Percentiles rank a stretch among this genome's conserved stretches.
Evolutionary conservation across 2,113 vertebrate species (phyloP).

Genomic region (Synchiropus splendidus): DNA sequence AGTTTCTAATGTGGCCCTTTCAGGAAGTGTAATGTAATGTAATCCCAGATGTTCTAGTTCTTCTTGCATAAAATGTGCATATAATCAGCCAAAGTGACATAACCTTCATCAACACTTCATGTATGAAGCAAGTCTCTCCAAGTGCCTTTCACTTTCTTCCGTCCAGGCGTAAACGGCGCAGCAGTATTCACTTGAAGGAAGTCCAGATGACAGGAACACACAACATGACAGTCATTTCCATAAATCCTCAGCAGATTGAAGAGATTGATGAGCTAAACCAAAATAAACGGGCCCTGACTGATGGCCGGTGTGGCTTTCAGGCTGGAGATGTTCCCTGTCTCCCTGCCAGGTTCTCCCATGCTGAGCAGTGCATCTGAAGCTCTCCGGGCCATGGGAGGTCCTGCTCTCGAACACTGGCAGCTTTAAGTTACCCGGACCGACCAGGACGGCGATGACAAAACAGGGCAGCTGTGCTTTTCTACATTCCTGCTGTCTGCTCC

Average conservation of each 20-base stretch:
- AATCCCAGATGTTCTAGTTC: too few species aligned
- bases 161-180: too few species aligned
- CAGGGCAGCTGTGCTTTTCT: slow-evolving; percentile 62
- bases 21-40: too few species aligned
- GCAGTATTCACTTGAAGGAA: too few species aligned
- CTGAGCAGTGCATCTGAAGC: slow-evolving; percentile 32
- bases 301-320: slow-evolving; percentile 11
- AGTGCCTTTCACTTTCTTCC: too few species aligned
- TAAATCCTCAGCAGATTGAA: neutral
- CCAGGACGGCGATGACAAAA: slow-evolving; percentile 50
- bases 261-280: slow-evolving; percentile 13
- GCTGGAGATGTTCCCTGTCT: neutral
- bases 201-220: neutral
- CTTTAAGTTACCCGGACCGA: slow-evolving; percentile 53
- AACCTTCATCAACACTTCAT: too few species aligned
- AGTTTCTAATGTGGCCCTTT: too few species aligned
- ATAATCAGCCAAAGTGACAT: too few species aligned
- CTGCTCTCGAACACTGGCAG: slow-evolving; percentile 43
- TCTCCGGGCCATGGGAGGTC: slow-evolving; percentile 42
- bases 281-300: slow-evolving; percentile 16
- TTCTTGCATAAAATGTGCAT: too few species aligned
- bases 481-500: slow-evolving; percentile 57
- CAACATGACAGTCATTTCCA: neutral
- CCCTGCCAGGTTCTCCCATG: slow-evolving; percentile 16
- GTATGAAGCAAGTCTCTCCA: too few species aligned